Evolutionary conservation across 2,797 vertebrate species (phyloP).

Genomic region (Eremophila alpestris): DNA sequence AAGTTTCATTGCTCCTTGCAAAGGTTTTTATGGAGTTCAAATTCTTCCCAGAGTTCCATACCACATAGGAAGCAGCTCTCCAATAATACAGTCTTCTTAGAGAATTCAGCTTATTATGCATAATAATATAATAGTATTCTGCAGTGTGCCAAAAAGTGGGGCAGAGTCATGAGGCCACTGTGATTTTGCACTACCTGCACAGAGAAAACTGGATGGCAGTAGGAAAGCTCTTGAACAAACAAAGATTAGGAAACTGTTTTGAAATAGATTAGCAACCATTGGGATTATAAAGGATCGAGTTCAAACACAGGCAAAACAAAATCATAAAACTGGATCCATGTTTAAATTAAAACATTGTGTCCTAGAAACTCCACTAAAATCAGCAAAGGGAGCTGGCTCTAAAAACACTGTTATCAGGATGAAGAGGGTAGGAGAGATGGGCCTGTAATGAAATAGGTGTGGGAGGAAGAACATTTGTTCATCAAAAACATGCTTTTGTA

Average conservation of each 20-base stretch:
- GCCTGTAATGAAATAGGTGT: constrained; percentile 1
- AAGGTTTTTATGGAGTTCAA: neutral
- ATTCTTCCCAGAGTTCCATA: neutral
- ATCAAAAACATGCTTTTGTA: constrained; percentile 17
- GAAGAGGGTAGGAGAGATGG: neutral
- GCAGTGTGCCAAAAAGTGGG: neutral
- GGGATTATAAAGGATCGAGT: neutral
- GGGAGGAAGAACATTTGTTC: constrained; percentile 32
- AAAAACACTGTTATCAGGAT: neutral
- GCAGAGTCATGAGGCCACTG: neutral
- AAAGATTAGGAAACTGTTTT: constrained; percentile 9
- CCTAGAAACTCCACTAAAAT: constrained; percentile 31
- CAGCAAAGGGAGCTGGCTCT: constrained; percentile 5
- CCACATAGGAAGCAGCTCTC: neutral
- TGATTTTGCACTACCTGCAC: neutral
- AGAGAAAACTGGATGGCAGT: neutral
- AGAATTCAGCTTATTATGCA: neutral
- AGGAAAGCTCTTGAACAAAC: constrained; percentile 8
- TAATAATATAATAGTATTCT: neutral
- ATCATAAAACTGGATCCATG: neutral
- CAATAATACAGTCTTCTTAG: neutral
- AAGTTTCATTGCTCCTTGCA: neutral
- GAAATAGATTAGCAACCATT: neutral
- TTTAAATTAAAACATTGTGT: constrained; percentile 32
- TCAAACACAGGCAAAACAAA: constrained; percentile 14